A percentile compares a stretch with the other conserved stretches of the same genome.
Evolutionary conservation across 2,888 invertebrate species (phyloP).

Genomic region (Mactromeris polynyma): DNA sequence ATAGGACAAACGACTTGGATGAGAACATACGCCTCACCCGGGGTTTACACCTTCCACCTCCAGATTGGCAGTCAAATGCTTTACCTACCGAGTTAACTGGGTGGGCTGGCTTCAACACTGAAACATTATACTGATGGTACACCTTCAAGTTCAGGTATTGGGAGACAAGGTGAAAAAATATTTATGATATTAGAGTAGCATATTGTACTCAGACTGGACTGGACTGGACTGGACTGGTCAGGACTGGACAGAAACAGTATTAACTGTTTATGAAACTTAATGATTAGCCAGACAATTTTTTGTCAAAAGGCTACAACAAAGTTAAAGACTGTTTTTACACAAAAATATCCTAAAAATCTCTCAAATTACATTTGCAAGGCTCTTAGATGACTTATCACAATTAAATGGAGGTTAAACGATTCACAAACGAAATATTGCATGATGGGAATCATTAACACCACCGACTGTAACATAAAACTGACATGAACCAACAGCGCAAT

Average conservation of each 20-base stretch:
- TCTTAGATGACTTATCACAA: slow-evolving; percentile 3
- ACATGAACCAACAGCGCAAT: neutral
- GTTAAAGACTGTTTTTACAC: neutral
- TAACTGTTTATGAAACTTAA: neutral
- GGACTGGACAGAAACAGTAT: neutral
- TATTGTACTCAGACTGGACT: neutral
- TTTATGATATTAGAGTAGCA: neutral
- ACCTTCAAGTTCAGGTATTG: too few relatives aligned
- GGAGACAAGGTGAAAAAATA: neutral
- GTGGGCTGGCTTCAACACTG: too few relatives aligned
- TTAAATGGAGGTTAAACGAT: slow-evolving; percentile 15
- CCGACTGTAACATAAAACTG: slow-evolving; percentile 9
- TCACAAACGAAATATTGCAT: slow-evolving; percentile 15
- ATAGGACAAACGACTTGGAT: too few relatives aligned
- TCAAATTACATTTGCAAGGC: neutral
- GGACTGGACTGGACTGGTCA: neutral
- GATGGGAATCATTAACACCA: neutral
- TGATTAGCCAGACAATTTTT: neutral
- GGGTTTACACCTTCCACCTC: too few relatives aligned
- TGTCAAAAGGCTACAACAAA: neutral
- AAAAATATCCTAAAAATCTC: neutral
- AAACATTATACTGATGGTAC: too few relatives aligned
- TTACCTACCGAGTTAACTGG: too few relatives aligned
- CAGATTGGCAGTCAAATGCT: too few relatives aligned
- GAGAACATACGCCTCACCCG: too few relatives aligned